Base-by-base conservation (phyloP, 2,113 vertebrate species). In the Zeus faber region DNA sequence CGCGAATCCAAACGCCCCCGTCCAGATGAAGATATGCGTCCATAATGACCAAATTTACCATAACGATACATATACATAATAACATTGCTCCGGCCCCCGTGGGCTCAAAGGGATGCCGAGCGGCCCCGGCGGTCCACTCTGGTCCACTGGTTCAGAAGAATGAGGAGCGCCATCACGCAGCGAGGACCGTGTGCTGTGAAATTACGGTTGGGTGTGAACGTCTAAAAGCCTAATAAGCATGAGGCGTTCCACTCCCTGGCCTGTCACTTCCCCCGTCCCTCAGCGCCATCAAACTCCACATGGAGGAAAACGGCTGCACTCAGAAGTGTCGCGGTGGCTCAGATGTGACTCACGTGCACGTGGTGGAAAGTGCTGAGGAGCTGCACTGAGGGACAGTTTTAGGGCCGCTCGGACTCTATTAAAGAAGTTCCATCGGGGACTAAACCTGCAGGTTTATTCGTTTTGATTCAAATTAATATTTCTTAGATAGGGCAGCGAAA, bases 191-290 rank as follows among this genome's bases (percentile, higher is more conserved):
- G 41, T 33, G 48, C 68, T 63, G 74, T 77, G 78, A 83, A 80
- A 83, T 81, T 72, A 77, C 60, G 66, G 55, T 9, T 23, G 74
- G 78, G 80, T 82, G 74, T 83, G 65, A 85, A 81, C 80, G 81
- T 85, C 78, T 76, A 82, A 82, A 76, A 83, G 65, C 51, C 71
- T 80, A 80, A 74, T 64, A 77, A 72, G 78, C 80, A 76, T 79
- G 71, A 81, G 71, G 68, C 48, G 61, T 81, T 68, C 54, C 35
- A 24, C 74, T 70, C 65, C 29, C 55, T 77, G 49, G 47, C 66
- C 52, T 57, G 58, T 61, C 66, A 58, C 70, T 49, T 58, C 27
- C n/a, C 54, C 35, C 3, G 2, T 24, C 37, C 24, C 63, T 62
- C 67, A n/a, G 56, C 58, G 56, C 58, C 66, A 75, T 76, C 77